Base-by-base conservation (phyloP, 2,797 vertebrate genomes). In the Crax fasciolata region DNA sequence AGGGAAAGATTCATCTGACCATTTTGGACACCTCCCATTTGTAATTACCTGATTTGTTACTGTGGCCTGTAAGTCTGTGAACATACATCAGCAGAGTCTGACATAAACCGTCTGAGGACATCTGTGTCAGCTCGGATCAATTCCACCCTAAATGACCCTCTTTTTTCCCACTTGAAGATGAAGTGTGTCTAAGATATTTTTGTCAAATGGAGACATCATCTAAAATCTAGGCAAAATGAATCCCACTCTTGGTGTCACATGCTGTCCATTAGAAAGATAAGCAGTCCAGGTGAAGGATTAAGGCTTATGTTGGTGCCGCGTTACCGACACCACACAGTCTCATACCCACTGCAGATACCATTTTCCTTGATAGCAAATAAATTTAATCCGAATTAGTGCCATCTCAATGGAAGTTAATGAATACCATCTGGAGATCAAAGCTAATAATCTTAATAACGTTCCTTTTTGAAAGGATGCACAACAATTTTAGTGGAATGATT, bases 291-390 rank as follows among this genome's bases (percentile, higher is more conserved):
- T 2, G 3, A 18, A 16, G n/a, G 44, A 6, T 7, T 32, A 20
- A 9, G 10, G 15, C 30, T 73, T 21, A 25, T 57, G 10, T 3
- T 24, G 46, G 59, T 55, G 52, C 52, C n/a, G 20, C 2, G 0
- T 21, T 43, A 10, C 62, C 13, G 44, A 32, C 55, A 48, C 49
- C 39, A 2, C 41, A 2, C 2, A 0, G 9, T 23, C 20, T 25
- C 67, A 14, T 10, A 35, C 1, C 63, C 54, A 1, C 11, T 25
- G 27, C 79, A 27, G 4, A 21, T 19, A 3, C 67, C 39, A 12
- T 43, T 73, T 67, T 76, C 68, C 55, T 25, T 8, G 39, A 46
- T n/a, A 71, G 71, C 58, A 58, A 67, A 75, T 49, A 10, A 87
- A 43, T 72, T 77, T 49, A 6, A 52, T 35, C 74, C 41, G 5